Evolutionary conservation across 53 echinoderm and acorn worm species (phyloP), one percentile per base, ranked within the genome.

Genomic region (Patiria pectinifera): DNA sequence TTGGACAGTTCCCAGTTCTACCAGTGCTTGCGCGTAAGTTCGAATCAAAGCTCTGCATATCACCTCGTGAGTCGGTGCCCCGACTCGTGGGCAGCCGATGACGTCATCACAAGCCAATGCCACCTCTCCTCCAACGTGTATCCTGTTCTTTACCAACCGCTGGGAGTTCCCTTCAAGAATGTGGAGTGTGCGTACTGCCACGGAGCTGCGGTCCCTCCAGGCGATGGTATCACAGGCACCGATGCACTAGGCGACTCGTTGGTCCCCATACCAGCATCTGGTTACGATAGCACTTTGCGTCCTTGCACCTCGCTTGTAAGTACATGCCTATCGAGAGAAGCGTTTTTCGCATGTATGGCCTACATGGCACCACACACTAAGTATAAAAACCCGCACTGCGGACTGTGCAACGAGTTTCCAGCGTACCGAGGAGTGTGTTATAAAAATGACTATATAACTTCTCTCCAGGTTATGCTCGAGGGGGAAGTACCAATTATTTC

Each of bases 331-430:
- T 12, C 9, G 60, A 8, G 1, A 60, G 2, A 60, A 22, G 49
- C 21, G 49, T 48, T 35, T 35, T 35, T 35, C 35, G 21, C 82
- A 15, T 82, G 82, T 82, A n/a, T 48, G 16, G 82, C 5, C 14
- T 82, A 82, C 10, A 24, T 21, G 49, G 82, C 82, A n/a, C 58
- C 8, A 21, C 9, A 21, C 21, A n/a, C 7, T 18, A 2, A 48
- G 16, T 82, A 19, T 49, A 82, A 48, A 82, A 82, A 82, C 59
- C 82, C 82, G 16, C 82, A 82, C 11, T 82, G 82, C 46, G 82
- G 48, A 49, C 82, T 47, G 8, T 82, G 82, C n/a, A 48, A 48
- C 53, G 48, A 22, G 2, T n/a, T 6, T 49, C 82, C 53, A 21
- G n/a, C 3, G 48, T 60, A 60, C 12, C 8, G 12, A 1, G 60